phyloP scores from a whole-genome alignment of 2,888 invertebrate genomes.

The Hirtodrosophila cameraria region DNA sequence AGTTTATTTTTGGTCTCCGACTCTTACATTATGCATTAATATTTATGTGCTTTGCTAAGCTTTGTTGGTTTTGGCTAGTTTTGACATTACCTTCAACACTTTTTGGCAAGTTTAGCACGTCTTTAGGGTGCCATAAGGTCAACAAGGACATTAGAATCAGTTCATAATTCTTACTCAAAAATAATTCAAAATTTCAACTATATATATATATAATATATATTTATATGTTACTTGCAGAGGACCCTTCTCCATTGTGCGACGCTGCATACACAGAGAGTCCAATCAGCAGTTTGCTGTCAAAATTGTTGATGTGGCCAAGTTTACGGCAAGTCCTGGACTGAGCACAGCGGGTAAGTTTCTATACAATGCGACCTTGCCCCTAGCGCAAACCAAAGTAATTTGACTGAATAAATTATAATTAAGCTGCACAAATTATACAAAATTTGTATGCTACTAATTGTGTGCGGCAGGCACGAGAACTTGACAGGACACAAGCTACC shows the following conservation, averaged over 20 bases:
- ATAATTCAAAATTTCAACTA: slow-evolving; percentile 6
- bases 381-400: slow-evolving; percentile 17
- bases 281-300: slow-evolving; percentile 98
- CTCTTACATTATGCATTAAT: slow-evolving; percentile 50
- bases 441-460: slow-evolving; percentile 72
- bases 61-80: slow-evolving; percentile 19
- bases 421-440: slow-evolving; percentile 76
- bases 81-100: slow-evolving; percentile 19
- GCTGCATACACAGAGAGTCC: slow-evolving; percentile 97
- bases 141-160: slow-evolving; percentile 15
- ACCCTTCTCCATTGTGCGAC: slow-evolving; percentile 97
- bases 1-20: slow-evolving; percentile 43
- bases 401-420: slow-evolving; percentile 78
- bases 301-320: slow-evolving; percentile 98
- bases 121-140: slow-evolving; percentile 23
- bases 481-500: slow-evolving; percentile 9
- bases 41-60: slow-evolving; percentile 45
- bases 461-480: slow-evolving; percentile 40
- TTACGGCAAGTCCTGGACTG: slow-evolving; percentile 97
- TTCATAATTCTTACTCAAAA: slow-evolving; percentile 27
- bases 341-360: slow-evolving; percentile 93
- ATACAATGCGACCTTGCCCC: slow-evolving; percentile 48
- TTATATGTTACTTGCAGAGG: too few species aligned
- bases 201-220: too few species aligned
- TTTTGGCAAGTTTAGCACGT: neutral